These are phyloP conservation scores for Penaeus indicus DNA, from an alignment of 1,140 invertebrate genomes.

Conservation along the genomic window DNA sequence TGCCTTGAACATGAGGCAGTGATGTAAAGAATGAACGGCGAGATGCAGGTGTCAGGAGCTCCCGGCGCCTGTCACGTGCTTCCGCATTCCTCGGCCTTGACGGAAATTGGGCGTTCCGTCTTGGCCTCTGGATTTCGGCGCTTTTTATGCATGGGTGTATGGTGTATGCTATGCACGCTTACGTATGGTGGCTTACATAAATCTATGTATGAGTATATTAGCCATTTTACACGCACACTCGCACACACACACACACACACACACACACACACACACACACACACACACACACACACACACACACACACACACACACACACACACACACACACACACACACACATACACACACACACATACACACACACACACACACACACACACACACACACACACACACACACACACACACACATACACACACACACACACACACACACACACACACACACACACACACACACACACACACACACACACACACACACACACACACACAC, in stretches of 20 bases:
- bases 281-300: not conserved
- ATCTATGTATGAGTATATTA: not conserved
- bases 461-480: not conserved
- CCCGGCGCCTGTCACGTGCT: too few species aligned
- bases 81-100: too few species aligned
- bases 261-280: not conserved
- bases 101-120: too few species aligned
- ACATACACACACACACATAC: not conserved
- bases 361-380: not conserved
- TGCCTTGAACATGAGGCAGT: too few species aligned
- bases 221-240: not conserved
- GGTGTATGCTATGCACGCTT: too few species aligned
- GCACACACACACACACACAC: not conserved
- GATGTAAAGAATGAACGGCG: too few species aligned
- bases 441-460: not conserved
- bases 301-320: too few species aligned
- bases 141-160: too few species aligned
- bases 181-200: too few species aligned
- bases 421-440: not conserved
- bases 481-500: not conserved
- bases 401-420: not conserved
- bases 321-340: not conserved
- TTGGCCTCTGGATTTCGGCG: too few species aligned
- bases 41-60: too few species aligned
- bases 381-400: too few species aligned